Base-by-base conservation (phyloP, 2,888 invertebrate genomes). In the Horisme vitalbata region DNA sequence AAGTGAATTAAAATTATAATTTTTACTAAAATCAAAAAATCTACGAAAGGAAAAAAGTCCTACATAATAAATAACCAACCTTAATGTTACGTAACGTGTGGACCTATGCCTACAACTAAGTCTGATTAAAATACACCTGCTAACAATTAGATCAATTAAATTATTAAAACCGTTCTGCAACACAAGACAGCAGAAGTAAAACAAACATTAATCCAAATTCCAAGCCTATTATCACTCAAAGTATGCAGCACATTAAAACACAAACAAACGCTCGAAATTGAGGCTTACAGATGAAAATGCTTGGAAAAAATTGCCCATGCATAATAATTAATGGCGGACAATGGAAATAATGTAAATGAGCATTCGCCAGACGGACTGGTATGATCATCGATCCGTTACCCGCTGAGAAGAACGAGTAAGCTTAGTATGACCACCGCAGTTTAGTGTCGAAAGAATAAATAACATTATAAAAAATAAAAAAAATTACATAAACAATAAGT, bases 301-400 rank as follows among this genome's bases (percentile, higher is more conserved):
- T 58, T 59, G 54, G 60, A 64, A 64, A 65, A 59, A 18, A 59
- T 55, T 47, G 54, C 55, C 48, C 59, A 61, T 73, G 64, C 64
- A 73, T 73, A 73, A 73, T 73, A 73, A 63, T 69, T 61, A 64
- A 70, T 61, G 52, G 26, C 33, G 44, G 48, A 65, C 65, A 65
- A 57, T 63, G 62, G 60, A 43, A 65, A 68, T n/a, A 65, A 69
- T 71, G 65, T 62, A 59, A 72, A 69, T 72, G 53, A 37, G 41
- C 52, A 45, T 53, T 50, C 55, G 59, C 54, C 61, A 62, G 61
- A 59, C 69, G 8, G 26, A 20, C 24, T 24, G 26, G 41, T 57
- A 57, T 57, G 54, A 41, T 20, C 65, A 63, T 65, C 68, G 66
- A 71, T 68, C 63, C 61, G 55, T 45, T 51, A 37, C 36, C 14